Evolutionary conservation across 2,797 vertebrate species (phyloP).

Genomic region (Phoeniculus purpureus): DNA sequence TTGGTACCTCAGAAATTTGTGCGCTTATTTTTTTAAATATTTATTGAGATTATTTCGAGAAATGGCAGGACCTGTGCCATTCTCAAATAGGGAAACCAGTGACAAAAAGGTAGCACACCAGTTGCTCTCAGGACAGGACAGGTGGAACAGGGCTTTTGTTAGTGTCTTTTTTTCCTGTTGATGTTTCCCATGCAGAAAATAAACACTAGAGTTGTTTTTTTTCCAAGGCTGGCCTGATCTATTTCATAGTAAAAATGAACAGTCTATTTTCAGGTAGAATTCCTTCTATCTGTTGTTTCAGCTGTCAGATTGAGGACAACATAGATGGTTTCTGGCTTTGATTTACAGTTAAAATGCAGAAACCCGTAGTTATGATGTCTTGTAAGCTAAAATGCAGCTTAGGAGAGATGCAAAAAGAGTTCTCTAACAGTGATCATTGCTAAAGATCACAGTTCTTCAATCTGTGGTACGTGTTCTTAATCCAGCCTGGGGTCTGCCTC

Average conservation of each 20-base stretch:
- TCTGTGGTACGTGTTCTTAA: background rate
- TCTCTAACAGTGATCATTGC: background rate
- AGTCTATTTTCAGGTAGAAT: background rate
- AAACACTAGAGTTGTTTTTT: background rate
- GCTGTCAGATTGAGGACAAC: background rate
- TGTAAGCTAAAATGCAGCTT: background rate
- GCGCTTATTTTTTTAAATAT: background rate
- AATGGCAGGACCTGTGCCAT: background rate
- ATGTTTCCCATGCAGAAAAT: slow-evolving; percentile 10
- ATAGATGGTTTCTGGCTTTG: background rate
- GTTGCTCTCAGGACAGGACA: slow-evolving; percentile 17
- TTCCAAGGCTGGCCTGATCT: background rate
- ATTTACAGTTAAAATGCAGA: background rate
- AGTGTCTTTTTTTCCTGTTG: background rate
- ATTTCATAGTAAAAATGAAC: background rate
- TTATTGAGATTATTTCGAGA: background rate
- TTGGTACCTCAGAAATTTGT: background rate
- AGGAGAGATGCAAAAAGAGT: background rate
- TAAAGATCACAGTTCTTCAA: background rate
- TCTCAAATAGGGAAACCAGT: background rate
- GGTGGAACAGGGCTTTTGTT: background rate
- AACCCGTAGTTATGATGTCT: background rate
- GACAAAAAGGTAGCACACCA: background rate
- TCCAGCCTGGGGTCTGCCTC: background rate
- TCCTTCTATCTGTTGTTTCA: background rate